A percentile compares a stretch with the other conserved stretches of the same genome.
phyloP scores from a whole-genome alignment of 1,140 invertebrate species.

The Periplaneta americana region DNA sequence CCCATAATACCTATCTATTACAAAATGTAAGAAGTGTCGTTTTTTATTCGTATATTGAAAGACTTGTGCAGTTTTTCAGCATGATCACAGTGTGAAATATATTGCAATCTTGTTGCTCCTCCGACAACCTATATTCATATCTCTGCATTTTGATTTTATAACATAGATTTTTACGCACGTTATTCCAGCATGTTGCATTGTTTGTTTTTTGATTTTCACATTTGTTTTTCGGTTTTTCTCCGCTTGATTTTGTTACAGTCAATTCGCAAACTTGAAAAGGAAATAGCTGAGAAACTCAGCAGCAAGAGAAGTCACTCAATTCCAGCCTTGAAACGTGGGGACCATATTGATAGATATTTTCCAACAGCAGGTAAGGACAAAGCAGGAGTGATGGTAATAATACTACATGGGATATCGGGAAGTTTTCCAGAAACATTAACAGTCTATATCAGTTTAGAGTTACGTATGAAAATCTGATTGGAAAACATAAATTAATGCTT shows the following conservation, averaged over 20 bases:
- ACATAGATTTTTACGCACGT: background rate
- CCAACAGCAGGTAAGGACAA: slow-evolving; percentile 67
- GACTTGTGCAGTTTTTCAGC: no score
- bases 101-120: background rate
- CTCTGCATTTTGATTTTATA: slow-evolving; percentile 15
- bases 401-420: background rate
- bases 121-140: background rate
- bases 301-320: slow-evolving; percentile 63
- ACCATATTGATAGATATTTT: slow-evolving; percentile 70
- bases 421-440: background rate
- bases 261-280: slow-evolving; percentile 51
- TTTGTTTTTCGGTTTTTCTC: slow-evolving; percentile 15
- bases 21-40: no score
- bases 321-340: slow-evolving; percentile 64
- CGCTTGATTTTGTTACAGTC: slow-evolving; percentile 30
- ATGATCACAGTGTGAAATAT: background rate
- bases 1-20: no score
- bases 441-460: no score
- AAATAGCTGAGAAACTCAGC: slow-evolving; percentile 60
- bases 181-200: slow-evolving; percentile 4
- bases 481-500: no score
- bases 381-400: background rate
- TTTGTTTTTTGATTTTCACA: slow-evolving; percentile 20
- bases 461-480: no score
- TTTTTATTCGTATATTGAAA: no score